Base-by-base conservation (phyloP, 1,140 invertebrate species). In the Ectropis grisescens region DNA sequence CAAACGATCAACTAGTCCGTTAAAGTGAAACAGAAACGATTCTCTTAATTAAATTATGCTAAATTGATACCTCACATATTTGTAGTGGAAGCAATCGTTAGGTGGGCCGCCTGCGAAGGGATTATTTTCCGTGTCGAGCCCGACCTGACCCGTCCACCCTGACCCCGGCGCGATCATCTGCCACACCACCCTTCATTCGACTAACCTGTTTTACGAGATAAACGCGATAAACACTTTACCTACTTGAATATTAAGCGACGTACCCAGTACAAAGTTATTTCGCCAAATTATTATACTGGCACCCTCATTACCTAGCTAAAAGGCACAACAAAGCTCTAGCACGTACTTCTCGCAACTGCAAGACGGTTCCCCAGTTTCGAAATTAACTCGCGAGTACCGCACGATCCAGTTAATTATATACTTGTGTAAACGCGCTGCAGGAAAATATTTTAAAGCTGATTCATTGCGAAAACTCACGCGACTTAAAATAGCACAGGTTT, bases 191-290 rank as follows among this genome's bases (percentile, higher is more conserved):
- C 53, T 62, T 67, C 47, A 54, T 57, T 60, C 56, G 40, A 42
- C 48, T 71, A 72, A 70, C 69, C 61, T 65, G 69, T 74, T 70
- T 61, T 54, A 60, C 51, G 48, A 60, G 54, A 65, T 58, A 47
- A 42, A 45, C 30, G 37, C 45, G 46, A 56, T 53, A 50, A 54
- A 58, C 47, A 47, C 40, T 52, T 41, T 41, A 45, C 45, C 39
- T 47, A 50, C 36, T 47, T 23, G 39, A 46, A 49, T 47, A 53
- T 49, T 52, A 43, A 48, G 37, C 29, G 14, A 41, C 37, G 12
- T 37, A 16, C 43, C 15, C 14, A n/a, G 31, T 30, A 28, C 30
- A 11, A 33, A 26, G 30, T 36, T 38, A 38, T 41, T 38, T 41
- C 38, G 23, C 15, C 22, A 32, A 41, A 47, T 42, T 41, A 41